Percentiles rank a stretch among this genome's conserved stretches.
Evolutionary conservation across 2,113 vertebrate genomes (phyloP).

Genomic region (Muntiacus muntjak): DNA sequence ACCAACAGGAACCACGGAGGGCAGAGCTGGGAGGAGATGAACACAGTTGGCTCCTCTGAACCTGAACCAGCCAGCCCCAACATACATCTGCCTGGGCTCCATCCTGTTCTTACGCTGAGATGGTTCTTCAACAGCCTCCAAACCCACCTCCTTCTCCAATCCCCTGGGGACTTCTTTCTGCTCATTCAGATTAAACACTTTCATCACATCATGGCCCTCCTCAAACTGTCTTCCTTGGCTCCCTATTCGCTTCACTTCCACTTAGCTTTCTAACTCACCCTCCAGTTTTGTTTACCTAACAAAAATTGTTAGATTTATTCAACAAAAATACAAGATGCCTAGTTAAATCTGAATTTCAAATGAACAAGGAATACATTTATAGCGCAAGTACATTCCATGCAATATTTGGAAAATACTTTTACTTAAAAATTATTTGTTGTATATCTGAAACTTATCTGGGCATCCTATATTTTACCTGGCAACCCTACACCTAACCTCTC

Average conservation of each 20-base stretch:
- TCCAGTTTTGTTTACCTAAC: neutral
- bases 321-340: neutral
- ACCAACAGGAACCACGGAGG: neutral
- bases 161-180: neutral
- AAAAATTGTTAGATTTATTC: neutral
- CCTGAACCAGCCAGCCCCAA: neutral
- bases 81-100: neutral
- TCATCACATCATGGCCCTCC: neutral
- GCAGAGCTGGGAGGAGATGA: neutral
- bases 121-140: neutral
- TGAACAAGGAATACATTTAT: neutral
- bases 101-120: neutral
- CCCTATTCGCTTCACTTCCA: neutral
- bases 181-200: neutral
- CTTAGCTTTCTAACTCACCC: neutral
- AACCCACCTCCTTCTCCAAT: neutral
- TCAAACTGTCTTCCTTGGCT: neutral
- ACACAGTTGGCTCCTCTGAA: neutral
- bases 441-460: neutral
- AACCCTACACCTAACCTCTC: neutral
- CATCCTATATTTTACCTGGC: neutral
- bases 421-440: neutral
- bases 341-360: conserved; percentile 23
- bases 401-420: neutral
- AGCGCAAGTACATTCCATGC: neutral